These are phyloP conservation scores for Sminthurinus signatus DNA, from an alignment of 1,140 invertebrate species.

Conservation along the genomic window DNA sequence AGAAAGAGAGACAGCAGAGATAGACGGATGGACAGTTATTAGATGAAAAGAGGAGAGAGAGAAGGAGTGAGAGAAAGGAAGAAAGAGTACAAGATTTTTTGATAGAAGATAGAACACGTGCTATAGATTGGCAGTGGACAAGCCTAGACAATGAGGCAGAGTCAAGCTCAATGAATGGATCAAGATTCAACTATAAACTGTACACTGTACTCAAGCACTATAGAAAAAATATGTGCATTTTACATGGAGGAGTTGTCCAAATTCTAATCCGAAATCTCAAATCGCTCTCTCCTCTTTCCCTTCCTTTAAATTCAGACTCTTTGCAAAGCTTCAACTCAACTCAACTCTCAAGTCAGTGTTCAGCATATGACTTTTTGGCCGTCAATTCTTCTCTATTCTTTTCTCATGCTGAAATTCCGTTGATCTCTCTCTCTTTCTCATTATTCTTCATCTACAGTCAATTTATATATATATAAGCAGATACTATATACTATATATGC, in stretches of 20 bases:
- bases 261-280: neutral
- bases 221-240: neutral
- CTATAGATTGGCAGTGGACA: conserved; percentile 1
- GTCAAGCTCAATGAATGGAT: too few relatives aligned
- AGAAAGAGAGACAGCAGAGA: neutral
- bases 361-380: too few relatives aligned
- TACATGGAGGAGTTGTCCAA: conserved; percentile 10
- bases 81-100: conserved; percentile 3
- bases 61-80: neutral
- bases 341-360: too few relatives aligned
- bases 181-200: too few relatives aligned
- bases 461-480: too few relatives aligned
- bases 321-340: neutral
- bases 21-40: neutral
- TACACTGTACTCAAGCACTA: too few relatives aligned
- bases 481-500: too few relatives aligned
- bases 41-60: too few relatives aligned
- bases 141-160: conserved; percentile 1
- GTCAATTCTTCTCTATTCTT: too few relatives aligned
- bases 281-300: neutral
- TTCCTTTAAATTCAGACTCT: neutral
- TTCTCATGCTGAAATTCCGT: too few relatives aligned
- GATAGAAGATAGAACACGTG: conserved; percentile 10
- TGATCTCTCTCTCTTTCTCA: too few relatives aligned
- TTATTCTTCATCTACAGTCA: too few relatives aligned